Conservation (phyloP, 2,113 vertebrate species). For the Microcebus griseorufus region DNA sequence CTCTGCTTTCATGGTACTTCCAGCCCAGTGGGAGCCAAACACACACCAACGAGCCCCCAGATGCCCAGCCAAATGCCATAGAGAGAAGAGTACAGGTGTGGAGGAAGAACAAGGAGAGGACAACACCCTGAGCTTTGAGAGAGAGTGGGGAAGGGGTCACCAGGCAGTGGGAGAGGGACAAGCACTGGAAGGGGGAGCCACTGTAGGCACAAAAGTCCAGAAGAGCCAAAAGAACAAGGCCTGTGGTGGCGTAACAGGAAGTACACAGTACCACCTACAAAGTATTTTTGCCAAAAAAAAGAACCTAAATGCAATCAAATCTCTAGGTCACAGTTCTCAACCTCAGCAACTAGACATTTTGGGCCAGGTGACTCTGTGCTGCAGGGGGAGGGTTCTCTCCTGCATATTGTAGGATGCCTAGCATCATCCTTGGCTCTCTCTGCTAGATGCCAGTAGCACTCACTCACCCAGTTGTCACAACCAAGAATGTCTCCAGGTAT, state of each 20-base stretch:
- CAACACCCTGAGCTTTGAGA: background rate
- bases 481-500: background rate
- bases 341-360: background rate
- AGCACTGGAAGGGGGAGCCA: no score
- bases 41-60: background rate
- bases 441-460: background rate
- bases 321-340: background rate
- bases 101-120: background rate
- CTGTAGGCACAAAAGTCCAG: background rate
- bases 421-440: background rate
- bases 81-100: background rate
- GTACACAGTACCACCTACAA: background rate
- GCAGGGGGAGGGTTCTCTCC: background rate
- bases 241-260: background rate
- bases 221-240: background rate
- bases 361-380: background rate
- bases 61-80: background rate
- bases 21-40: background rate
- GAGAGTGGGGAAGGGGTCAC: no score
- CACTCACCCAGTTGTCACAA: background rate
- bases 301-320: background rate
- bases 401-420: background rate
- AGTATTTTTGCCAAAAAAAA: background rate
- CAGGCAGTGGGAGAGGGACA: no score
- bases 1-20: background rate